Percentiles rank a stretch among this genome's conserved stretches.
These are phyloP conservation scores for Coenonympha arcania DNA, from an alignment of 2,888 invertebrate genomes.

Conservation along the genomic window DNA sequence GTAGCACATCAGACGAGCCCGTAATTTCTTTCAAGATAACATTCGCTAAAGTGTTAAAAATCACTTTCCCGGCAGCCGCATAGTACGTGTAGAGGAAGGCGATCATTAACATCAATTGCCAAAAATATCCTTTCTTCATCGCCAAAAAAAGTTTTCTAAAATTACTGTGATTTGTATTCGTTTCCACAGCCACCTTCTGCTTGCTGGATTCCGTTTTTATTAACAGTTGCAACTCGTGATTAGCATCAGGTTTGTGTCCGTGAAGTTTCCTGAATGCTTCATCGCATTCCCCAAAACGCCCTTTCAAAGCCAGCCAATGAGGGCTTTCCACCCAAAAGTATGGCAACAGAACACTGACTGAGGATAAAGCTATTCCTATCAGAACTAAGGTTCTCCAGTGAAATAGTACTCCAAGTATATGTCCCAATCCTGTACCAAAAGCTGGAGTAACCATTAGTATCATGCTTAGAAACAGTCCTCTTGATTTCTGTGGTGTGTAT, in stretches of 20 bases:
- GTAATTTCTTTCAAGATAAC: conserved; percentile 29
- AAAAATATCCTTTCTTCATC: neutral
- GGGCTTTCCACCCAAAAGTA: conserved; percentile 34
- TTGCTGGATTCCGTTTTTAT: neutral
- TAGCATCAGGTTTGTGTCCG: conserved; percentile 27
- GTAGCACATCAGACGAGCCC: conserved; percentile 26
- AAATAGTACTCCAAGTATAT: conserved; percentile 27
- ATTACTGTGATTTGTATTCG: neutral
- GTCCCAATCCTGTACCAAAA: conserved; percentile 25
- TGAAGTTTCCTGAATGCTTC: conserved; percentile 27
- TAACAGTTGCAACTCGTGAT: conserved; percentile 8
- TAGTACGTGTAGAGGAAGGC: conserved; percentile 12
- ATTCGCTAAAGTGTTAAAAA: conserved; percentile 25
- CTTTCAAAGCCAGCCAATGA: conserved; percentile 35
- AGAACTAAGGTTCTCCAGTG: conserved; percentile 32
- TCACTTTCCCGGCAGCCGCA: conserved; percentile 21
- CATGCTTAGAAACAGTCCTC: neutral
- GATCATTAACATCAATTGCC: neutral
- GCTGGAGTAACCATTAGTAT: neutral
- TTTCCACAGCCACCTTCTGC: neutral
- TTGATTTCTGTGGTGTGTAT: neutral
- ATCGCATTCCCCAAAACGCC: conserved; percentile 31
- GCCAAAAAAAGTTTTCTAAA: neutral
- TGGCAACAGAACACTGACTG: conserved; percentile 26
- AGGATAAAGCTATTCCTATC: conserved; percentile 27